A percentile compares a stretch with the other conserved stretches of the same genome.
Evolutionary conservation across 1,140 invertebrate genomes (phyloP).

Genomic region (Leptinotarsa texana): DNA sequence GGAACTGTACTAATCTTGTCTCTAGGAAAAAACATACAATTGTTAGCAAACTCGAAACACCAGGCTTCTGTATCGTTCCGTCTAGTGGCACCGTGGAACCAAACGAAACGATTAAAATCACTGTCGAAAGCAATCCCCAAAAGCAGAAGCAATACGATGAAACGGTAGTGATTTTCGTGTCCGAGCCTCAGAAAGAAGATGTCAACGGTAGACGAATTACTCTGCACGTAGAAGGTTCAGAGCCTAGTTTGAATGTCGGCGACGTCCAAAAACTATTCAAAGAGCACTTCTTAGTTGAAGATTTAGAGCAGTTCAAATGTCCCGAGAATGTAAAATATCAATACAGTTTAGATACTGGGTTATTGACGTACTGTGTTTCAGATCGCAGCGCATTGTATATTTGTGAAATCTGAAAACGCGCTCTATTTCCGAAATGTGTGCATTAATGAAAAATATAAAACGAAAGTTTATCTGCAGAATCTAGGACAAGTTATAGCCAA

Average conservation of each 20-base stretch:
- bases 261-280: slow-evolving; percentile 44
- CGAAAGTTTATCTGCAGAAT: slow-evolving; percentile 43
- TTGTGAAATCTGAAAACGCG: slow-evolving; percentile 32
- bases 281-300: slow-evolving; percentile 44
- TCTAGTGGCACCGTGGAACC: slow-evolving; percentile 43
- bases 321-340: slow-evolving; percentile 32
- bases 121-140: slow-evolving; percentile 37
- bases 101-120: slow-evolving; percentile 34
- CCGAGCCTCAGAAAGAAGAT: slow-evolving; percentile 38
- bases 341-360: background rate
- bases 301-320: background rate
- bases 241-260: slow-evolving; percentile 44
- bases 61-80: slow-evolving; percentile 42
- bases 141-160: slow-evolving; percentile 38
- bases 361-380: slow-evolving; percentile 25
- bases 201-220: slow-evolving; percentile 36
- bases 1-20: slow-evolving; percentile 26
- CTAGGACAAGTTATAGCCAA: slow-evolving; percentile 38
- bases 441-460: slow-evolving; percentile 36
- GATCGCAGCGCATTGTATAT: slow-evolving; percentile 32
- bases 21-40: too few relatives aligned
- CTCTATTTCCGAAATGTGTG: slow-evolving; percentile 42
- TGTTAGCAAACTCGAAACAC: slow-evolving; percentile 39
- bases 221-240: slow-evolving; percentile 35
- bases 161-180: slow-evolving; percentile 39